Evolutionary conservation across 2,113 vertebrate species (phyloP).

Genomic region (Holacanthus passer): DNA sequence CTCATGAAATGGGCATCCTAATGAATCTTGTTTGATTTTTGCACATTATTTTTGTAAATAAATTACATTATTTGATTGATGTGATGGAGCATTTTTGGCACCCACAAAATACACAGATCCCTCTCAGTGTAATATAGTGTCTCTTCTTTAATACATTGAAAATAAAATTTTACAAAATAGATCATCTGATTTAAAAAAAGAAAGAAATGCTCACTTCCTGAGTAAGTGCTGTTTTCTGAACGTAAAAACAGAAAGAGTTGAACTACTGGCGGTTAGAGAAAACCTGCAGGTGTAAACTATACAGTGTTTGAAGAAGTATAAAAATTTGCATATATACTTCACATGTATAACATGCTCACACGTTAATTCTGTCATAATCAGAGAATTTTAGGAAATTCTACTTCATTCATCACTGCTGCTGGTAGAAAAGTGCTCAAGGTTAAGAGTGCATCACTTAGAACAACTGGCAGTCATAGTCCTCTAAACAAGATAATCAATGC

Average conservation of each 20-base stretch:
- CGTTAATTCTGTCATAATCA: conserved; percentile 4
- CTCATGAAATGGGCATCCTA: background rate
- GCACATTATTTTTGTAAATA: conserved; percentile 62
- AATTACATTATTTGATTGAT: conserved; percentile 18
- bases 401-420: background rate
- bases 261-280: conserved; percentile 9
- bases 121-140: conserved; percentile 17
- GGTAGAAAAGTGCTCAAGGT: conserved; percentile 32
- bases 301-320: conserved; percentile 30
- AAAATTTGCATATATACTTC: conserved; percentile 12
- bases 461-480: background rate
- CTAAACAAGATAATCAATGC: background rate
- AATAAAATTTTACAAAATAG: conserved; percentile 69
- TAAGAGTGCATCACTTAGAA: conserved; percentile 18
- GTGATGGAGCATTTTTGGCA: conserved; percentile 2
- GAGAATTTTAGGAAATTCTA: conserved; percentile 2
- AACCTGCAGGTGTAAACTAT: conserved; percentile 7
- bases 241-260: background rate
- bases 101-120: conserved; percentile 26
- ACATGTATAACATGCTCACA: background rate
- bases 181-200: conserved; percentile 58
- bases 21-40: conserved; percentile 27
- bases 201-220: conserved; percentile 67
- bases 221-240: conserved; percentile 46
- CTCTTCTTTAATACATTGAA: conserved; percentile 67